Base-by-base conservation (phyloP, 2,113 vertebrate species). In the Embiotoca jacksoni region DNA sequence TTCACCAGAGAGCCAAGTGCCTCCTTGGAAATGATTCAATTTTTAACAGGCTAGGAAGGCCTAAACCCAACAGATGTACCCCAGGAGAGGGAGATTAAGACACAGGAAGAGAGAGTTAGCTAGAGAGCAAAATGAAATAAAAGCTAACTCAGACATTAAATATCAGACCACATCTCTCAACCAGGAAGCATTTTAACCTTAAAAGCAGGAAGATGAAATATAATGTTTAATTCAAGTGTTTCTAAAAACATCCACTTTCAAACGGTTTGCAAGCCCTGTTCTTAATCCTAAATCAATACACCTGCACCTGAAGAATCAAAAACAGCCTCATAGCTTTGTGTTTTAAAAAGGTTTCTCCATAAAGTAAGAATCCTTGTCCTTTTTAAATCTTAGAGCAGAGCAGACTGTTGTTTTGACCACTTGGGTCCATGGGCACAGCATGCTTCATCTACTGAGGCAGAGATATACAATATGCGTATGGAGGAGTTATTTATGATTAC, bases 31-130 rank as follows among this genome's bases (percentile, higher is more conserved):
- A 44, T 35, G 3, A 74, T 83, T 86, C 39, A 53, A 84, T 85
- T 91, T 91, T 91, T 72, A 86, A 82, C 56, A 67, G 63, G 64
- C 65, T 61, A 78, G 68, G 83, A 84, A 86, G 72, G 58, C 64
- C 63, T 35, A 31, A 72, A 82, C 68, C 85, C 90, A 70, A 30
- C 54, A 83, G 78, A 80, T 56, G 71, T 54, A 71, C 52, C 76
- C 64, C 50, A 49, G 39, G 65, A 82, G 58, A 35, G 31, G 30
- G 39, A 50, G 35, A 68, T 30, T 31, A 54, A 37, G 41, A 54
- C 5, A 73, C 7, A 62, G 49, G 57, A 13, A 37, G 16, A 68
- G 23, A 75, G 53, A 74, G 16, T 59, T 52, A 69, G 65, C 5
- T 4, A 15, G 67, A 79, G n/a, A 64, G 71, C 46, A 79, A 14